Evolutionary conservation across 2,113 vertebrate species (phyloP), one percentile per base, ranked within the genome.

Genomic region (Ginglymostoma cirratum): DNA sequence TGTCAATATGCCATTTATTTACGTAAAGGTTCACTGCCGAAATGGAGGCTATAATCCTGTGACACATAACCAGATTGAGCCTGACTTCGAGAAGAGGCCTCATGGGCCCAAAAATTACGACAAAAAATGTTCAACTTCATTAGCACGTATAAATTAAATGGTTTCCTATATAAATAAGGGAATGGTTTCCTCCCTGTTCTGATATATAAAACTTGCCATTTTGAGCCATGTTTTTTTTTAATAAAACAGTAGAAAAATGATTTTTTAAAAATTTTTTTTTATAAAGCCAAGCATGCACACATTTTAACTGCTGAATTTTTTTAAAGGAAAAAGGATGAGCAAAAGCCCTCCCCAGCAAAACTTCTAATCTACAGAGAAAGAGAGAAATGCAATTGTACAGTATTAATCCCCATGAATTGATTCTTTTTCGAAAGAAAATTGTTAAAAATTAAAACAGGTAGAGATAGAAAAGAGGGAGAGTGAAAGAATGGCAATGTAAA

Each of bases 361-460:
- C 94, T 70, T 70, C 65, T 92, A 94, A 66, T 94, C 66, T 94
- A 67, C 61, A 67, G 65, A 90, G n/a, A 93, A 3, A 69, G 38
- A 69, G 66, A 95, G 67, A 95, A 72, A 72, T 95, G 48, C 94
- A 72, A 95, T 69, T 95, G 93, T 27, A 72, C 48, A 95, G 94
- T 94, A 94, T 94, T 94, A 67, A 94, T 45, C 42, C 94, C 94
- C 94, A 95, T 70, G 94, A 76, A 30, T 24, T 95, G 42, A 76
- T 76, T 95, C 2, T 94, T 87, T 70, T 69, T 45, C 42, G 34
- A 38, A 10, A 94, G 72, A 94, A 94, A 27, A 90, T 61, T 65
- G 87, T 92, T 92, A 92, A 94, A 87, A 94, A 94, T 94, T 94
- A 94, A 72, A 92, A 69, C 66, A 94, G 93, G 93, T 30, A 95